Conservation (phyloP, 23 tunicate genomes). For the Ascidia mentula region DNA sequence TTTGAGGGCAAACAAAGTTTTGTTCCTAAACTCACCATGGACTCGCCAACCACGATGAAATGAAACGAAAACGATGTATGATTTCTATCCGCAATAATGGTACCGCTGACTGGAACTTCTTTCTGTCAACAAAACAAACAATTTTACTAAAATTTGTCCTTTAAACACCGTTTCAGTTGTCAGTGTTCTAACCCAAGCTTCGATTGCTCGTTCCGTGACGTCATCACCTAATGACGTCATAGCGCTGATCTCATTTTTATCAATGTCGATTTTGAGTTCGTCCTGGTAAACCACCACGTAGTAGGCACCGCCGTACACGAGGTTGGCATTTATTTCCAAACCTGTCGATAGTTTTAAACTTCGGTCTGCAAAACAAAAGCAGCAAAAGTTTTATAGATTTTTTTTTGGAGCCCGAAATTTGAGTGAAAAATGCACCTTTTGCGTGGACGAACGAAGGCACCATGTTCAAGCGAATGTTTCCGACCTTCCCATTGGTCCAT, state of each 20-base stretch:
- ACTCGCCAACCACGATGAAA: background rate
- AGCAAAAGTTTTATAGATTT: too few relatives aligned
- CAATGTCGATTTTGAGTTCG: background rate
- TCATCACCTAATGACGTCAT: background rate
- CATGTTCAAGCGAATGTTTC: background rate
- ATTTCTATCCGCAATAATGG: background rate
- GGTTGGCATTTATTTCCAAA: background rate
- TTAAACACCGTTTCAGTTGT: too few relatives aligned
- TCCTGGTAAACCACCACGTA: background rate
- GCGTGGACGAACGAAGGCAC: conserved; percentile 21
- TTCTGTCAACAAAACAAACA: too few relatives aligned
- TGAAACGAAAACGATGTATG: background rate
- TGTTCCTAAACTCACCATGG: background rate
- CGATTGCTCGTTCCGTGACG: background rate
- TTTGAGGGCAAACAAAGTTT: too few relatives aligned
- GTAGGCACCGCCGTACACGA: background rate
- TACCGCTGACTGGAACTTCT: background rate
- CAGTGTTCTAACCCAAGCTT: too few relatives aligned
- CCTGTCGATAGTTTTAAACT: background rate
- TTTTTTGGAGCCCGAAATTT: background rate
- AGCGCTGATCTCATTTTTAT: background rate
- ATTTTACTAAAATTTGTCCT: too few relatives aligned
- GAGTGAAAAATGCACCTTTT: too few relatives aligned
- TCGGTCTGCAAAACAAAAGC: background rate
- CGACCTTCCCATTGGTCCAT: conserved; percentile 29